These are phyloP conservation scores for Drosophila saltans DNA, from an alignment of 1,140 invertebrate species.

Conservation along the genomic window DNA sequence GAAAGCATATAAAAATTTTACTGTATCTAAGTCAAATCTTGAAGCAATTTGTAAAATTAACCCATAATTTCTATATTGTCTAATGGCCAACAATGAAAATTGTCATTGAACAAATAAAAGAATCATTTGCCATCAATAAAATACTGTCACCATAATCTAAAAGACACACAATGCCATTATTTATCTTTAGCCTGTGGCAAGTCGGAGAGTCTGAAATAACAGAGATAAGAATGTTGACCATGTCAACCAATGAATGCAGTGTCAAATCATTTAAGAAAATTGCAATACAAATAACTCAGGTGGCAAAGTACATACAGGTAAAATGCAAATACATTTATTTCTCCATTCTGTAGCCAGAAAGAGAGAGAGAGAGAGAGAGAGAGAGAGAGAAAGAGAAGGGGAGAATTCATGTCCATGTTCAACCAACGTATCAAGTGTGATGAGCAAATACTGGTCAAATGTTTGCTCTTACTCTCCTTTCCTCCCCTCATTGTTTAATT, in stretches of 20 bases:
- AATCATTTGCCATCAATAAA: conserved; percentile 2
- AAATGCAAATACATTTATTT: conserved; percentile 10
- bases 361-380: too few relatives aligned
- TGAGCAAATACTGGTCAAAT: conserved; percentile 5
- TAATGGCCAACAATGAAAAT: background rate
- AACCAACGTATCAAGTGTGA: background rate
- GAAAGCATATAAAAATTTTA: too few relatives aligned
- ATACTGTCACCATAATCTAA: conserved; percentile 1
- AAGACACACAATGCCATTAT: background rate
- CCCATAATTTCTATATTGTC: background rate
- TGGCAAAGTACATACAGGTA: conserved; percentile 9
- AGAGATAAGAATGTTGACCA: conserved; percentile 15
- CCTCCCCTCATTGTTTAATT: background rate
- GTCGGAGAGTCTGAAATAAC: background rate
- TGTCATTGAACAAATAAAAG: background rate
- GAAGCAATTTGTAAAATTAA: background rate
- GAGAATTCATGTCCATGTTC: background rate
- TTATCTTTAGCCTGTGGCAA: background rate
- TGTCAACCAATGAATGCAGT: background rate
- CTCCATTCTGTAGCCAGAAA: background rate
- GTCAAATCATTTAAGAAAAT: background rate
- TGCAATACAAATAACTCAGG: conserved; percentile 1
- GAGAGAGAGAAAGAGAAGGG: too few relatives aligned
- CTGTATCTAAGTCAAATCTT: background rate
- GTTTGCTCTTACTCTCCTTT: background rate